Percentiles rank a stretch among this genome's conserved stretches.
phyloP scores from a whole-genome alignment of 1,140 invertebrate genomes.

The Tetramorium parvispinum region DNA sequence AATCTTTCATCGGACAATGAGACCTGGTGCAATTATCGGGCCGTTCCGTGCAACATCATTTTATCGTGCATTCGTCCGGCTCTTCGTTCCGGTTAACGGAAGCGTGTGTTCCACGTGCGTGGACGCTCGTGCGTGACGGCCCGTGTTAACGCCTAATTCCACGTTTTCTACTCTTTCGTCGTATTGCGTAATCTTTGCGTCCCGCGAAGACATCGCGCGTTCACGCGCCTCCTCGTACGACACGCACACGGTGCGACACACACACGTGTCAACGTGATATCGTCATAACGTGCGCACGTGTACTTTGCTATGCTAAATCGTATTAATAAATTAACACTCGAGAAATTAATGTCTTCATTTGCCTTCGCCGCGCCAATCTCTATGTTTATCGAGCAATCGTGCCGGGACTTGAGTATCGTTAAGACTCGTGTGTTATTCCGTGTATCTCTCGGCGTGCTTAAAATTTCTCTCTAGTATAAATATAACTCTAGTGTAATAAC shows the following conservation, averaged over 20 bases:
- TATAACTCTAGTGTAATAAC: background rate
- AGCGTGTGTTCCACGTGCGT: background rate
- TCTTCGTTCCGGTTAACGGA: background rate
- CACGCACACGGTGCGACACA: background rate
- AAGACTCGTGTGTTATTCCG: background rate
- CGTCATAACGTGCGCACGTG: background rate
- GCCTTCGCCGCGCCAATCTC: background rate
- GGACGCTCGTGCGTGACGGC: constrained; percentile 32
- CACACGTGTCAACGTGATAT: background rate
- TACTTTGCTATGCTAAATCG: background rate
- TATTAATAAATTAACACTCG: constrained; percentile 1
- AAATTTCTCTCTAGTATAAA: background rate
- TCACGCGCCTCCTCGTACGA: background rate
- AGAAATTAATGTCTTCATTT: background rate
- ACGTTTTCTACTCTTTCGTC: constrained; percentile 36
- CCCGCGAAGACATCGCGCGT: background rate
- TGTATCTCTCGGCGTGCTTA: background rate
- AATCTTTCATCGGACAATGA: background rate
- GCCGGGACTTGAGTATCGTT: background rate
- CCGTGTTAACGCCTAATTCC: constrained; percentile 49
- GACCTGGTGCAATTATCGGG: background rate
- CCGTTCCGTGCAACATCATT: background rate
- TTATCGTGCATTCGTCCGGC: background rate
- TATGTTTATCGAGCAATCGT: background rate
- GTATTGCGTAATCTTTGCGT: constrained; percentile 38